Conservation (phyloP, 2,797 vertebrate genomes). For the Aeoliscus strigatus region DNA sequence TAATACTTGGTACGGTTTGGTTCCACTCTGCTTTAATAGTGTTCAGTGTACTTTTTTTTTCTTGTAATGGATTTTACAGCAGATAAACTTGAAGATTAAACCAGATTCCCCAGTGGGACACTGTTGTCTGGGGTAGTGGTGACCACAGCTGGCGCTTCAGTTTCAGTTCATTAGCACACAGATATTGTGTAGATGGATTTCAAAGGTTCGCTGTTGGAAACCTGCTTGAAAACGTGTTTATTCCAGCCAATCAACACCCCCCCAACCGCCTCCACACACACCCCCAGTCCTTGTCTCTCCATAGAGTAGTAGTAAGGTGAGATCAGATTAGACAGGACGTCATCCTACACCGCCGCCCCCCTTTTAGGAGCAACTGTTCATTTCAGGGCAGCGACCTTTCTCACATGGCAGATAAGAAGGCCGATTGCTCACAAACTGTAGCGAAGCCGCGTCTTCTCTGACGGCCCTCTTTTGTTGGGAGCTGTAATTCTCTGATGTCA, state of each 20-base stretch:
- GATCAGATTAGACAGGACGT: constrained; percentile 60
- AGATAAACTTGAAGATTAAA: no score
- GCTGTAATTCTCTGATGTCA: constrained; percentile 53
- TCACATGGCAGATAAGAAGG: constrained; percentile 54
- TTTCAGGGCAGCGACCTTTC: constrained; percentile 61
- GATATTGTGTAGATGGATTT: no score
- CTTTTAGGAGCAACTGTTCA: constrained; percentile 45
- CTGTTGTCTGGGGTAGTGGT: not conserved
- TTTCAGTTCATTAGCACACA: constrained; percentile 19
- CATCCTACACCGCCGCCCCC: constrained; percentile 59
- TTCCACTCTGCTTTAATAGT: no score
- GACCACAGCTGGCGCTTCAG: no score
- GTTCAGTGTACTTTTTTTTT: no score
- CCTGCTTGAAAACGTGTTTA: constrained; percentile 2
- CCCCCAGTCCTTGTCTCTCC: not conserved
- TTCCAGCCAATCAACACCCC: constrained; percentile 10
- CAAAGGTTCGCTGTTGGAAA: no score
- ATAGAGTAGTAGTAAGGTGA: constrained; percentile 60
- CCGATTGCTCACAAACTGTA: constrained; percentile 36
- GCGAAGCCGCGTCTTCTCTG: constrained; percentile 40
- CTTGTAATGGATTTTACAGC: no score
- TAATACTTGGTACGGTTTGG: no score
- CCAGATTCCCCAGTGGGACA: not conserved
- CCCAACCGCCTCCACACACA: constrained; percentile 1
- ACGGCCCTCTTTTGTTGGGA: constrained; percentile 43